Evolutionary conservation across 2,888 invertebrate genomes (phyloP), one percentile per base, ranked within the genome.

Genomic region (Prenolepis imparis): DNA sequence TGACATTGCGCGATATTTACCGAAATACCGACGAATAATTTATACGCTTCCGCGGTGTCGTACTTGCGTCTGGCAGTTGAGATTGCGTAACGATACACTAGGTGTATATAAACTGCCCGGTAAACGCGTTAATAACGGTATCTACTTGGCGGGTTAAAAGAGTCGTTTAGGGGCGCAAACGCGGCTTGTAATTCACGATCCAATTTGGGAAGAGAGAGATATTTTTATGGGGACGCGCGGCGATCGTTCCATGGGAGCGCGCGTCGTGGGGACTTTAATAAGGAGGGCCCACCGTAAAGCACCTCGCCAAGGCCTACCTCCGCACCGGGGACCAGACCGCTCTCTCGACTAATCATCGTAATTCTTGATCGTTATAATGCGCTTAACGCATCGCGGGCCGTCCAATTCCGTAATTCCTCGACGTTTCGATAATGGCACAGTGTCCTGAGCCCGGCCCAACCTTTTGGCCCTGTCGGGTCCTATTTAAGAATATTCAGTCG

Each of bases 341-440:
- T 36, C 68, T 44, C 57, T 32, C 28, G 39, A 24, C 63, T 81
- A 74, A 84, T 74, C 61, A 73, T 67, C 64, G 52, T 72, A 63
- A 82, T 75, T 64, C 66, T 67, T 61, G 68, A 67, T 83, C 81
- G 77, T 87, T 87, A 81, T 52, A 84, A 85, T 74, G 55, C 68
- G 83, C 78, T 87, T 74, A 88, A 82, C 77, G 74, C 67, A 64
- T 48, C 24, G 44, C 44, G 86, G 59, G n/a, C 82, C 36, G 55
- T 75, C 86, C 52, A 52, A 86, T 86, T 80, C 77, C 83, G 66
- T 85, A 83, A 87, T 83, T 70, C 78, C 64, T 85, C 52, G 70
- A 70, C 75, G 44, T 70, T 84, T 55, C 55, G 39, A 68, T 87
- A 84, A 88, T 86, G 52, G 82, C 44, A 84, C 77, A 48, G 67